phyloP scores from a whole-genome alignment of 2,113 vertebrate genomes.

The Eptesicus fuscus region DNA sequence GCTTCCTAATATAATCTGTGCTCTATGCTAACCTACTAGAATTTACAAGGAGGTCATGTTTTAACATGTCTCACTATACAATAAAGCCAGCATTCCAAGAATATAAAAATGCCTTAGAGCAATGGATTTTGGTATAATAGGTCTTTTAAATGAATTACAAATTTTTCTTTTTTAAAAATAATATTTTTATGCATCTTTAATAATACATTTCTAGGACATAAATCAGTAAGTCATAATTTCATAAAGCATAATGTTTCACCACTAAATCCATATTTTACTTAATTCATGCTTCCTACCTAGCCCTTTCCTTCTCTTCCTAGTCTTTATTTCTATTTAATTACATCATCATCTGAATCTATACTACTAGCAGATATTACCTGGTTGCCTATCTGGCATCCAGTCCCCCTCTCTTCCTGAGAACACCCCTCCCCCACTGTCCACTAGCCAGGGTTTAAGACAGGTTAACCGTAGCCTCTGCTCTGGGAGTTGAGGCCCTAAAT shows the following conservation, averaged over 20 bases:
- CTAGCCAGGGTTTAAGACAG: not conserved
- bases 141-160: not conserved
- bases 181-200: not conserved
- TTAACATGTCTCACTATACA: not conserved
- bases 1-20: not conserved
- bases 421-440: not conserved
- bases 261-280: not conserved
- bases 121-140: not conserved
- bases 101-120: not conserved
- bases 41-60: not conserved
- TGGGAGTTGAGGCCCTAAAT: too few species aligned
- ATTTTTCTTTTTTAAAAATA: not conserved
- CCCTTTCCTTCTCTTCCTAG: not conserved
- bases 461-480: not conserved
- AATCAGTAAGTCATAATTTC: not conserved
- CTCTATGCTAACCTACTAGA: not conserved
- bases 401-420: not conserved
- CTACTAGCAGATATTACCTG: not conserved
- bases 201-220: slow-evolving; percentile 5
- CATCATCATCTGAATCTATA: not conserved
- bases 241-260: not conserved
- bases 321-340: not conserved
- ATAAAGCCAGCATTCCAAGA: not conserved
- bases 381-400: not conserved
- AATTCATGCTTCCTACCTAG: not conserved